Evolutionary conservation across 2,888 invertebrate species (phyloP).

Genomic region (Drosophila tripunctata): DNA sequence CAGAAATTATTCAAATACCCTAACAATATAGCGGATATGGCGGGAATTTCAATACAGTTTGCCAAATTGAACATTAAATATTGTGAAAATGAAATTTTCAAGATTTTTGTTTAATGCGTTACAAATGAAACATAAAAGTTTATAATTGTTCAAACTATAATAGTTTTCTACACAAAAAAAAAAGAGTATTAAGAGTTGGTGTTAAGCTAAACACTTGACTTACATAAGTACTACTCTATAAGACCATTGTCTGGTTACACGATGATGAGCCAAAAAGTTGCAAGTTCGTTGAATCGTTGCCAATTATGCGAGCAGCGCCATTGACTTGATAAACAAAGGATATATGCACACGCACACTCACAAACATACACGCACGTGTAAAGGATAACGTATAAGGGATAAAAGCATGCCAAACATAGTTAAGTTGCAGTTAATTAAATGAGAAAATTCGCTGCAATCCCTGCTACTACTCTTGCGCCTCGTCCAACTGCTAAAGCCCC

Average conservation of each 20-base stretch:
- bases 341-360: slow-evolving; percentile 9
- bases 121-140: not conserved
- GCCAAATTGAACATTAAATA: not conserved
- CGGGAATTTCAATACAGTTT: too few species aligned
- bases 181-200: not conserved
- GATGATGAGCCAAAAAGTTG: slow-evolving; percentile 15
- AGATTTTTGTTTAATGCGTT: not conserved
- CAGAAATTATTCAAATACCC: slow-evolving; percentile 1
- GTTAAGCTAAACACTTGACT: not conserved
- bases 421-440: slow-evolving; percentile 41
- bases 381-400: slow-evolving; percentile 1
- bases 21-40: too few species aligned
- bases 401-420: slow-evolving; percentile 26
- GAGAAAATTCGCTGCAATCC: not conserved
- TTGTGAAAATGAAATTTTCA: not conserved
- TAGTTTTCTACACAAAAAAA: not conserved
- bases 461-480: too few species aligned
- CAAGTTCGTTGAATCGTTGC: slow-evolving; percentile 5
- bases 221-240: not conserved
- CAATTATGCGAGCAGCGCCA: slow-evolving; percentile 40
- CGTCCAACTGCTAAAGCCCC: too few species aligned
- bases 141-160: not conserved
- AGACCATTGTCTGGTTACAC: not conserved
- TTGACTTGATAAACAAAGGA: slow-evolving; percentile 36
- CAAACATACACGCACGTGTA: slow-evolving; percentile 5